Evolutionary conservation across 2,113 vertebrate species (phyloP), one percentile per base, ranked within the genome.

Genomic region (Boleophthalmus pectinirostris): DNA sequence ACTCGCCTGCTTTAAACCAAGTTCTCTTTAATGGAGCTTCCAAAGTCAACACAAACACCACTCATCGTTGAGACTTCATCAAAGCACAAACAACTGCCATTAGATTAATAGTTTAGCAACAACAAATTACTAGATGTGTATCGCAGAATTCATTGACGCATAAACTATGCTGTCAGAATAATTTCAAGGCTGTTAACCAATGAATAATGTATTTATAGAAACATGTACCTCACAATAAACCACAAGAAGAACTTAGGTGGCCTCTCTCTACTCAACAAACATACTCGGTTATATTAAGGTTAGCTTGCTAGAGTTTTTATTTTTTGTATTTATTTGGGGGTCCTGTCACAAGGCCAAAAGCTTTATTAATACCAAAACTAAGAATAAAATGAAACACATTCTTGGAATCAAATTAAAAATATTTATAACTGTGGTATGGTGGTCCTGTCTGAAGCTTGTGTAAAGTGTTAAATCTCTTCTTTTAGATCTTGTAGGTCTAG

Each of bases 261-360:
- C 72, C 46, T 14, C 24, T 24, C 38, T 56, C 65, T 15, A n/a
- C 35, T 78, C 67, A 77, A 84, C 64, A 83, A 80, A 85, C 60
- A 83, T 16, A 6, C 12, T 81, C 35, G 7, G 68, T 66, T 66
- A 54, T 77, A 15, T 63, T 60, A n/a, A 5, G 11, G 7, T 24
- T 86, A 76, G 72, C 68, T 75, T 86, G 18, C 78, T 80, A 79
- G 72, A 54, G 45, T 25, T 72, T 46, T 54, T 45, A 67, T 73
- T 20, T 20, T 51, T 20, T 20, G 7, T 53, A 21, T 54, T 54
- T 21, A 23, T 45, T 1, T 74, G 33, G 25, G 4, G 4, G 35
- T 74, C 8, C 15, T 54, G 29, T 16, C 68, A 69, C 9, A 33
- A 57, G 54, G 38, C 68, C 70, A 75, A 76, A 78, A 9, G 18